Base-by-base conservation (phyloP, 2,888 invertebrate species). In the Lasioglossum lativentre region DNA sequence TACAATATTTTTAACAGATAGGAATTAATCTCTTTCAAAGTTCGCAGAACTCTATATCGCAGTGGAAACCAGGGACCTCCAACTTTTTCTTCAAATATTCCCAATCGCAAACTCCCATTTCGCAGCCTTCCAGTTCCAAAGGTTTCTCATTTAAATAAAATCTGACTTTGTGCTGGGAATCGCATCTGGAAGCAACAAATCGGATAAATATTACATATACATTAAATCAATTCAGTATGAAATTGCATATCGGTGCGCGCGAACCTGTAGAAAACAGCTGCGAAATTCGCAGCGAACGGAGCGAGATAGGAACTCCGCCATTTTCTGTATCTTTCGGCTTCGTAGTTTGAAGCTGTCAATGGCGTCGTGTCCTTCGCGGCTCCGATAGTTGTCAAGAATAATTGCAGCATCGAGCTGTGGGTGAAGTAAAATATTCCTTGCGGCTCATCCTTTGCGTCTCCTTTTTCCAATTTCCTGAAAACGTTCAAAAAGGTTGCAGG, bases 41-140 rank as follows among this genome's bases (percentile, higher is more conserved):
- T 0, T 52, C 19, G 30, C 88, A 88, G n/a, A 84, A 63, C 19
- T 89, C 30, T 4, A 40, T 4, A 27, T 80, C 70, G 40, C 88
- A 88, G 19, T 68, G 30, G n/a, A 47, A 71, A 8, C 72, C 86
- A 1, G 14, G 38, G 0, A n/a, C 19, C 5, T 96, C 95, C 84
- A 96, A 96, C 80, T 96, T 96, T 23, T 96, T 95, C 90, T 96
- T 96, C 19, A 98, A 95, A 16, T 96, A 96, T 0, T 96, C 96
- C 97, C 97, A 97, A 88, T 97, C 96, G 95, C 98, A 98, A 1
- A 98, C 96, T 0, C 97, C 98, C 0, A 97, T 97, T 4, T 96
- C 95, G 93, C 98, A 98, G 72, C 96, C 97, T 0, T 96, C 96
- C 63, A 97, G 94, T 74, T 96, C 95, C 72, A 98, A 96, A 0